Base-by-base conservation (phyloP, 2,888 invertebrate genomes). In the Calameuta filiformis region DNA sequence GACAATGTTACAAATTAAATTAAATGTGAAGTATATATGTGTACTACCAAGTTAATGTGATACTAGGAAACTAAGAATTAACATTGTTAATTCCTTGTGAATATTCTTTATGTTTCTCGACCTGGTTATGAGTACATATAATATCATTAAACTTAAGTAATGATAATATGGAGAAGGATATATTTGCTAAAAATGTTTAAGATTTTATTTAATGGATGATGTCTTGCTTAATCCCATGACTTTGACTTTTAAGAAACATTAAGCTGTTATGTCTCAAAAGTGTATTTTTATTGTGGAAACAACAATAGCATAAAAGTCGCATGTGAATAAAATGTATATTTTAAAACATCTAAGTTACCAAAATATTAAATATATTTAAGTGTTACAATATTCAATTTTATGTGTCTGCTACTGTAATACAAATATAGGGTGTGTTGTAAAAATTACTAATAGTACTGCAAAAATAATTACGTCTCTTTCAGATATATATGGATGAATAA, bases 21-120 rank as follows among this genome's bases (percentile, higher is more conserved):
- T 71, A 71, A 71, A 71, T 56, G 33, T n/a, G 71, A 71, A 71
- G 31, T 71, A 71, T 31, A 30, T 11, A 9, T 71, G 31, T 31
- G 31, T 71, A 71, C 71, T 71, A 34, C 33, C 33, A 71, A 71
- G 71, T 71, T 71, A 30, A 71, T 34, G 71, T 71, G 71, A 71
- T 71, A 71, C 71, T 71, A 71, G 71, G 15, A 31, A 15, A 11
- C 71, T 71, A 31, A 71, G 71, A 71, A 12, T 33, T 12, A 71
- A 71, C 71, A 23, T 6, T 56, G 56, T 56, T 56, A 56, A 56
- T 56, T 56, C 56, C 56, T 56, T 56, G 56, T 56, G 56, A 56
- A 56, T 56, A 56, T 56, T 56, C 56, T 56, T 56, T 56, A 56
- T 56, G 23, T 56, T 23, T 56, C 56, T 56, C 23, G 23, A 56